Base-by-base conservation (phyloP, 2,888 invertebrate genomes). In the Tipula lateralis region DNA sequence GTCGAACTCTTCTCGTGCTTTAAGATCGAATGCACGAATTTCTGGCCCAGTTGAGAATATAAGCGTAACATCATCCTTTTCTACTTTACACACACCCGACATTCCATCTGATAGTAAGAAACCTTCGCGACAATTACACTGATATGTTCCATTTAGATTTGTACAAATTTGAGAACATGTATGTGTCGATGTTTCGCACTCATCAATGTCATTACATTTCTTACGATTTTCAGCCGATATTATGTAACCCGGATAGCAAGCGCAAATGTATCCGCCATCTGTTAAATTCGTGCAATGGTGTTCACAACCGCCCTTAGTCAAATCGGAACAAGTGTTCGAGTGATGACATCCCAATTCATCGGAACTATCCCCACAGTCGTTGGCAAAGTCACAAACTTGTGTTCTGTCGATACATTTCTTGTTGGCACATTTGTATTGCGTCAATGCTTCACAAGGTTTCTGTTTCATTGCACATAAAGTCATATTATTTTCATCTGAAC, bases 401-500 rank as follows among this genome's bases (percentile, higher is more conserved):
- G 92, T 89, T 84, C 94, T 92, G 83, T 94, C 94, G 84, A 98
- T 93, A 89, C 99, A 99, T 87, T 93, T 94, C 85, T 94, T 93
- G 90, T 97, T 97, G 85, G 96, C 95, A 90, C 98, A 98, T 88
- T 95, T 94, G 90, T 95, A 97, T 90, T 98, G 96, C 5, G 93
- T 92, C 87, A 93, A 92, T 0, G 94, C 92, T 88, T 96, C 95
- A 89, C 96, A 96, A 0, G 95, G 94, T 87, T 94, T 93, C 84
- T 93, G 92, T 86, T 94, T 93, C n/a, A 93, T 91, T 0, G 95
- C 93, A 88, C 97, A 97, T 85, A 97, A 91, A 0, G 97, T 97
- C 93, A 97, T 95, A 90, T 97, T 97, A 90, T 97, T 97, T 90
- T 99, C 98, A 90, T 99, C 99, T 0, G 96, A 96, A 7, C 97